Conservation (phyloP, 2,797 vertebrate species). For the Todus mexicanus region DNA sequence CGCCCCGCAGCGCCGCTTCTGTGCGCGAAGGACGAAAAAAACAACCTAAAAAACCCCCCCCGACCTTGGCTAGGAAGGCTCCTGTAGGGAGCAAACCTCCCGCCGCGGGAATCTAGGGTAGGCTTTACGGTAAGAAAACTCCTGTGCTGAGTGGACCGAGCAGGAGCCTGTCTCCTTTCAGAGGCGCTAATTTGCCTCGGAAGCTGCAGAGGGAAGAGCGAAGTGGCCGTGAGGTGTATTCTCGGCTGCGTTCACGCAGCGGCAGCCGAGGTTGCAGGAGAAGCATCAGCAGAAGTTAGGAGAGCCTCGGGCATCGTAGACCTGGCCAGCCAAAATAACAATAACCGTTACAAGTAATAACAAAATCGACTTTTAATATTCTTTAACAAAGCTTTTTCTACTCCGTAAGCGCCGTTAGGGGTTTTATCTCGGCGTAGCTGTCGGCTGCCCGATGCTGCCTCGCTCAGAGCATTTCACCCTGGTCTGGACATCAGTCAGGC, state of each 20-base stretch:
- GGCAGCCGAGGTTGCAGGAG: neutral
- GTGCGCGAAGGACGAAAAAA: neutral
- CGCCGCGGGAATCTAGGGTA: neutral
- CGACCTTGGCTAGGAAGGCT: slow-evolving; percentile 4
- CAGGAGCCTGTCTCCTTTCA: neutral
- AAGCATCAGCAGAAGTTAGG: neutral
- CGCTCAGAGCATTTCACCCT: slow-evolving; percentile 1
- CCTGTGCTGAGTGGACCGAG: slow-evolving; percentile 50
- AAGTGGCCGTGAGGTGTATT: neutral
- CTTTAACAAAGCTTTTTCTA: slow-evolving; percentile 38
- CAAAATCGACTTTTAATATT: slow-evolving; percentile 9
- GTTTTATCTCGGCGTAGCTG: slow-evolving; percentile 7
- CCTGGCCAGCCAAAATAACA: slow-evolving; percentile 20
- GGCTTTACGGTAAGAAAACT: neutral
- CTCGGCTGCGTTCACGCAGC: neutral
- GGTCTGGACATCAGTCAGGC: neutral
- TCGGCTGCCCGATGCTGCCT: neutral
- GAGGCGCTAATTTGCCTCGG: slow-evolving; percentile 37
- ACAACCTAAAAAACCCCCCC: neutral
- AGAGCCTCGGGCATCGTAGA: slow-evolving; percentile 2
- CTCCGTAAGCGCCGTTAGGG: neutral
- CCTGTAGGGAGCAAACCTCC: neutral
- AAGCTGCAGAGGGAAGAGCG: slow-evolving; percentile 13
- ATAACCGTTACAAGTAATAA: neutral
- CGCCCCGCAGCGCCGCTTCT: neutral